Evolutionary conservation across 2,888 invertebrate species (phyloP), one percentile per base, ranked within the genome.

Genomic region (Leptogaster cylindrica): DNA sequence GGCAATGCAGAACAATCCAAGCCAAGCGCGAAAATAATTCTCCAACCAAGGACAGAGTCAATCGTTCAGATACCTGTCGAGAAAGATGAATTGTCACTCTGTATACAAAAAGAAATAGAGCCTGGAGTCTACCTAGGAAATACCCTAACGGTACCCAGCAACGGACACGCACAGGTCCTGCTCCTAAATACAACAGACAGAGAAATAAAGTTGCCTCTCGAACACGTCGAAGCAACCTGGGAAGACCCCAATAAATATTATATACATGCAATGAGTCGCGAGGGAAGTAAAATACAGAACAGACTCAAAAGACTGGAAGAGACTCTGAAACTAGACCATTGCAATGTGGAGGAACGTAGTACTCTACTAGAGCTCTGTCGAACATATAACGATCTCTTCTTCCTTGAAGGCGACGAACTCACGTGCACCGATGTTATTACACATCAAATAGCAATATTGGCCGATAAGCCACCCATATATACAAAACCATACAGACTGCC

Each of bases 391-490:
- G 25, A 50, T 14, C 14, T 50, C 4, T 50, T 50, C 28, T 50
- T 20, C 10, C 20, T 50, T 12, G 50, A 50, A 7, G 50, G 25
- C 2, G 25, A 50, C 12, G 10, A 27, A 2, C 50, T 50, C 20
- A 50, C 5, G 7, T 18, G 8, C 14, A 50, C 50, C 14, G 50
- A 50, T 25, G 50, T 50, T 2, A 14, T 41, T 8, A 14, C 25
- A 7, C 50, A 50, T 12, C 8, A 25, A 7, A 25, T 25, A 1
- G n/a, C 25, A 3, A 50, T 28, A 12, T 20, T 50, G 2, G 8
- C 25, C 25, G 50, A 50, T 50, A 50, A 50, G 14, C 50, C 50
- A 1, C 50, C 50, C 6, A 27, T 50, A 27, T 25, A 50, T 50
- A 20, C 20, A 2, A 50, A 50, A 25, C 50, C 50, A 12, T 50